These are phyloP conservation scores for Sebastes fasciatus DNA, from an alignment of 2,113 vertebrate genomes.

Conservation along the genomic window DNA sequence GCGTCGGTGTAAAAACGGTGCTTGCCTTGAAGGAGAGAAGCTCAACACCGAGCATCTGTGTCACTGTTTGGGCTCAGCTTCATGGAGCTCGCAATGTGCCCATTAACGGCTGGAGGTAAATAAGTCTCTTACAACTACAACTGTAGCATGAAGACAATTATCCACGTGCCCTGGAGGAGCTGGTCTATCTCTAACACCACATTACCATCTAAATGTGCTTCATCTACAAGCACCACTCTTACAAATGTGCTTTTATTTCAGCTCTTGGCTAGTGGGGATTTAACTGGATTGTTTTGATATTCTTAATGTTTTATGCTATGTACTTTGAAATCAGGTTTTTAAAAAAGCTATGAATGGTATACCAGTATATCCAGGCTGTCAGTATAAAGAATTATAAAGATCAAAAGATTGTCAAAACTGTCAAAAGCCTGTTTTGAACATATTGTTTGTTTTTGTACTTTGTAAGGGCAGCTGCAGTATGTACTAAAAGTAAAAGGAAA, in stretches of 20 bases:
- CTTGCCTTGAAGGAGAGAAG: constrained; percentile 13
- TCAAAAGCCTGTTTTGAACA: background rate
- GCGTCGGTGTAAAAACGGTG: constrained; percentile 3
- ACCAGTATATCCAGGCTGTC: background rate
- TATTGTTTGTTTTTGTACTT: too few relatives aligned
- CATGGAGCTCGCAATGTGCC: constrained; percentile 46
- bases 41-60: constrained; percentile 45
- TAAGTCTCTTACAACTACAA: constrained; percentile 41
- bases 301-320: background rate
- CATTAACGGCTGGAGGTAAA: constrained; percentile 61
- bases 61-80: constrained; percentile 31
- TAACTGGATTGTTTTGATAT: background rate
- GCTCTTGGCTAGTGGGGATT: background rate
- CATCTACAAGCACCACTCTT: background rate
- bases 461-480: too few relatives aligned
- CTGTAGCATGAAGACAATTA: constrained; percentile 60
- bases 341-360: background rate
- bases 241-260: constrained; percentile 18
- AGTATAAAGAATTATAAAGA: background rate
- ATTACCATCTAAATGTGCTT: constrained; percentile 42
- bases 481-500: too few relatives aligned
- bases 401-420: background rate
- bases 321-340: background rate
- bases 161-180: constrained; percentile 46
- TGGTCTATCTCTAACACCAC: constrained; percentile 40